phyloP scores from a whole-genome alignment of 2,113 vertebrate species.

The Chloropsis hardwickii region DNA sequence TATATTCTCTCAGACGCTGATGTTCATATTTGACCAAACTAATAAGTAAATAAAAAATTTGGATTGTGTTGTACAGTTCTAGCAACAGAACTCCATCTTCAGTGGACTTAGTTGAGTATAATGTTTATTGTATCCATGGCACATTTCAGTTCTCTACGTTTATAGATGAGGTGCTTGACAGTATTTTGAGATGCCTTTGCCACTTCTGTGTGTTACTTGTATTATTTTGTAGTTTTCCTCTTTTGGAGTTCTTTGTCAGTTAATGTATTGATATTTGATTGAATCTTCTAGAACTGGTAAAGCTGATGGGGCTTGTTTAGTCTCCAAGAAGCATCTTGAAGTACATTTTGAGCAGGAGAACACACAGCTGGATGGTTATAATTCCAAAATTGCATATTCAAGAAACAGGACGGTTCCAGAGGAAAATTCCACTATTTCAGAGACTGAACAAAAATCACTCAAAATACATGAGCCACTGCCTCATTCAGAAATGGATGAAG shows the following conservation, averaged over 20 bases:
- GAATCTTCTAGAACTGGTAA: conserved; percentile 47
- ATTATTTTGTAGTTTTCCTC: background rate
- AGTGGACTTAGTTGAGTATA: background rate
- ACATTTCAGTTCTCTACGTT: background rate
- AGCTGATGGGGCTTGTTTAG: background rate
- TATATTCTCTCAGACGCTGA: background rate
- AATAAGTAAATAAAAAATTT: background rate
- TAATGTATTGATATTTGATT: conserved; percentile 21
- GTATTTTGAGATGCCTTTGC: background rate
- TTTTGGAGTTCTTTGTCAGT: background rate
- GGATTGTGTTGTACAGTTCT: background rate
- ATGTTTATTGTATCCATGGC: background rate
- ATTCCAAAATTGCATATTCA: background rate
- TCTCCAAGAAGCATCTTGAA: conserved; percentile 2
- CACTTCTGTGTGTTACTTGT: background rate
- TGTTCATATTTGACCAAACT: background rate
- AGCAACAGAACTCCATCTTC: background rate
- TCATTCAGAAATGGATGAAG: conserved; percentile 4
- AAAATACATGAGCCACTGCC: background rate
- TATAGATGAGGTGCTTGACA: background rate
- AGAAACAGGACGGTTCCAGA: background rate
- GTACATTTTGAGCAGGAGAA: background rate
- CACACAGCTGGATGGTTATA: background rate
- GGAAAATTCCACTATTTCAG: background rate
- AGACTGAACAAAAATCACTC: background rate